Conservation (phyloP, 2,888 invertebrate genomes). For the Trypoxylon attenuatum region DNA sequence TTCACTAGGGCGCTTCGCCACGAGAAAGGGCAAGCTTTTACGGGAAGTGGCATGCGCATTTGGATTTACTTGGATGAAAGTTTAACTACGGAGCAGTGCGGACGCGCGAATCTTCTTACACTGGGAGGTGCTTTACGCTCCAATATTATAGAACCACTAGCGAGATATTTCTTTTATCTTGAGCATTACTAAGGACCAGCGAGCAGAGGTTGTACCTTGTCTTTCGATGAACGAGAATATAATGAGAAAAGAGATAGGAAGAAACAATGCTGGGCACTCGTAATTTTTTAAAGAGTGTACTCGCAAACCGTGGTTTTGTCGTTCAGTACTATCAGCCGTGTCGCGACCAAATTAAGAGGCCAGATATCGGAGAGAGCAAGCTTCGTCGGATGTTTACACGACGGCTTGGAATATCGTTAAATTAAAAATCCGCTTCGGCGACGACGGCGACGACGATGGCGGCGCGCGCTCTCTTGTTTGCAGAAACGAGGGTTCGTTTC, state of each 20-base stretch:
- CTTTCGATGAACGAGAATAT: neutral
- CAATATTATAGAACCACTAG: neutral
- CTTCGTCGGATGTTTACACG: neutral
- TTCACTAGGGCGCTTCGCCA: neutral
- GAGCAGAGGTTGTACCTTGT: neutral
- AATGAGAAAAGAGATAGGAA: neutral
- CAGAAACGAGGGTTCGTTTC: no score
- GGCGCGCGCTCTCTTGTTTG: no score
- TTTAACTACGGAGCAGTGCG: neutral
- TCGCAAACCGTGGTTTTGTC: neutral
- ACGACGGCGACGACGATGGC: no score
- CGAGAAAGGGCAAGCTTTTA: neutral
- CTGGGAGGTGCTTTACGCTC: neutral
- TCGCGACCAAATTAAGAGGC: no score
- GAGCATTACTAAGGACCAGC: neutral
- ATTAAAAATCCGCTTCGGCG: neutral
- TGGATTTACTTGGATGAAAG: slow-evolving; percentile 20
- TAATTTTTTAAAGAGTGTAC: neutral
- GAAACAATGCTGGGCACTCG: neutral
- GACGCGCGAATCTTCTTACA: neutral
- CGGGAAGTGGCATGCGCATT: slow-evolving; percentile 3
- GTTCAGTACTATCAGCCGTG: neutral
- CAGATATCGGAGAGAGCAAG: no score
- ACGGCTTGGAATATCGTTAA: neutral
- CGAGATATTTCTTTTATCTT: neutral